These are phyloP conservation scores for Glaucopsyche alexis DNA, from an alignment of 2,888 invertebrate genomes.

Conservation along the genomic window DNA sequence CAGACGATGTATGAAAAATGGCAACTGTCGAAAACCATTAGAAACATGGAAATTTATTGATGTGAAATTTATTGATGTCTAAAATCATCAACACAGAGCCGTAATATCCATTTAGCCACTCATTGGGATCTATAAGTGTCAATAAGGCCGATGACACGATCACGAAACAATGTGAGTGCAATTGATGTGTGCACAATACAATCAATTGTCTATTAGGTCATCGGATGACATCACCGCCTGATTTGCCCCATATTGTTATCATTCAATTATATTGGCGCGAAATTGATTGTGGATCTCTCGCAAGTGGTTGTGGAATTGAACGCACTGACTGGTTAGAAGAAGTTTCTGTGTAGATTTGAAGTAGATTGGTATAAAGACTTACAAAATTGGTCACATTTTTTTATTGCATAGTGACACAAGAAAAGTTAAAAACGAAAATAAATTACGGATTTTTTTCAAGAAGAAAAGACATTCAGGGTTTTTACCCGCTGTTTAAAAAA, in stretches of 20 bases:
- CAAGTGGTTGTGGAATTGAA: constrained; percentile 31
- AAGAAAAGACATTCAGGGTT: too few species aligned
- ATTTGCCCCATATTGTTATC: constrained; percentile 60
- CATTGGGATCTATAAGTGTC: constrained; percentile 31
- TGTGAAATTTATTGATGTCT: too few species aligned
- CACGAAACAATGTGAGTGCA: constrained; percentile 45
- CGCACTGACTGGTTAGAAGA: neutral
- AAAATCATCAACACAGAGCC: neutral
- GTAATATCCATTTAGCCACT: neutral
- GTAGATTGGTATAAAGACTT: too few species aligned
- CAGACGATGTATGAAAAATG: too few species aligned
- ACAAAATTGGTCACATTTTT: too few species aligned
- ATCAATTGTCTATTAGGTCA: constrained; percentile 49
- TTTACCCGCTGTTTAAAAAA: too few species aligned
- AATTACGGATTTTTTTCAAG: too few species aligned
- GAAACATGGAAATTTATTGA: too few species aligned
- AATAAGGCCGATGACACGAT: constrained; percentile 47
- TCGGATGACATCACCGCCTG: constrained; percentile 58
- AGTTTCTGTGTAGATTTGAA: neutral
- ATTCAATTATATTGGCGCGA: constrained; percentile 72
- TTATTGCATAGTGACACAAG: neutral
- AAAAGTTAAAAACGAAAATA: too few species aligned
- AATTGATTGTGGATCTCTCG: constrained; percentile 52
- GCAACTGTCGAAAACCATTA: too few species aligned
- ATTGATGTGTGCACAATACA: constrained; percentile 48